Evolutionary conservation across 2,797 vertebrate genomes (phyloP).

Genomic region (Coilia nasus): DNA sequence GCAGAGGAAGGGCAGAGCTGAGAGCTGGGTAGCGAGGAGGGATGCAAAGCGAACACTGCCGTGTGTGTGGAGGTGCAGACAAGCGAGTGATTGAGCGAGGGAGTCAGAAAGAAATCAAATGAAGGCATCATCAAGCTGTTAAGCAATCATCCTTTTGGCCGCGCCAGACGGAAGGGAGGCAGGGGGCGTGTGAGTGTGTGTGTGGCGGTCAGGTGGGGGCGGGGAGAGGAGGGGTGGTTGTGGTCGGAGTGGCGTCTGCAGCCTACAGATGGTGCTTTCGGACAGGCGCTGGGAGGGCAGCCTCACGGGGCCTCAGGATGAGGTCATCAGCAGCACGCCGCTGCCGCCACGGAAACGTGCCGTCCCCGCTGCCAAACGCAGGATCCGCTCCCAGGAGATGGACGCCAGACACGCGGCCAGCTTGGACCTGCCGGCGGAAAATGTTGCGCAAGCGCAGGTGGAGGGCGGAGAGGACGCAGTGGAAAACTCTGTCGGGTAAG

Average conservation of each 20-base stretch:
- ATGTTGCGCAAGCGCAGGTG: slow-evolving; percentile 46
- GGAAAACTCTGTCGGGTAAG: slow-evolving; percentile 11
- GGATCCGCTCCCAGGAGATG: slow-evolving; percentile 54
- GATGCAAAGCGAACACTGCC: neutral
- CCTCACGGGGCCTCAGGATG: slow-evolving; percentile 47
- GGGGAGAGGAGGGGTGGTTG: neutral
- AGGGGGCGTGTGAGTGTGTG: slow-evolving; percentile 53
- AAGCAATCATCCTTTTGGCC: slow-evolving; percentile 67
- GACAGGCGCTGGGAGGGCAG: slow-evolving; percentile 15
- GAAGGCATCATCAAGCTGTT: slow-evolving; percentile 61
- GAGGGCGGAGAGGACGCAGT: neutral
- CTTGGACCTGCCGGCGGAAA: slow-evolving; percentile 53
- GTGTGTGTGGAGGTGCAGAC: too few species aligned
- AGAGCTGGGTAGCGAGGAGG: slow-evolving; percentile 15
- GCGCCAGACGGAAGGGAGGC: slow-evolving; percentile 42
- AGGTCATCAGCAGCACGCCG: slow-evolving; percentile 45
- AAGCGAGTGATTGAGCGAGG: neutral
- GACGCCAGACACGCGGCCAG: slow-evolving; percentile 40
- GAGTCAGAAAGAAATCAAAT: slow-evolving; percentile 52
- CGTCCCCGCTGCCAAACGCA: slow-evolving; percentile 49
- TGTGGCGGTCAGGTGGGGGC: slow-evolving; percentile 32
- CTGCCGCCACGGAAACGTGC: slow-evolving; percentile 31
- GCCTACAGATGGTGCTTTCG: slow-evolving; percentile 21
- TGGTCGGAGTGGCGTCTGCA: neutral
- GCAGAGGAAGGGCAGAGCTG: slow-evolving; percentile 52